Conservation (phyloP, 2,797 vertebrate genomes). For the Vultur gryphus region DNA sequence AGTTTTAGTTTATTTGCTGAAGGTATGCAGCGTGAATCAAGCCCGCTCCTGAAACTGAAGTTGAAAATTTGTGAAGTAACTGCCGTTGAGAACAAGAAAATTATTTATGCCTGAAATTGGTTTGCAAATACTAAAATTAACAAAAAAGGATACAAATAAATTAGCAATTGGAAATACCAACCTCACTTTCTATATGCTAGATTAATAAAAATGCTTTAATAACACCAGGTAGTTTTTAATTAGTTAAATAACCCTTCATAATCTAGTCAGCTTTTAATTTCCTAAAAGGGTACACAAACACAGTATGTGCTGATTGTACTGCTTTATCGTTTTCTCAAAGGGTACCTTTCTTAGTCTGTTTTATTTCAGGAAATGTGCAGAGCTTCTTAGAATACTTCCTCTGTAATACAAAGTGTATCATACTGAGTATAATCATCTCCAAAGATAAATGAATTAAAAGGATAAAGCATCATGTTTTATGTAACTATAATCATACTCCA, state of each 20-base stretch:
- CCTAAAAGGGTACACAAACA: neutral
- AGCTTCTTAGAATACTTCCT: neutral
- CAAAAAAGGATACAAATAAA: neutral
- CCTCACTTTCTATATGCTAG: neutral
- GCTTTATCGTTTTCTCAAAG: neutral
- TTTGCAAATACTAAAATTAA: neutral
- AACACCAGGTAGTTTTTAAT: neutral
- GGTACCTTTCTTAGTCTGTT: neutral
- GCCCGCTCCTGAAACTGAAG: neutral
- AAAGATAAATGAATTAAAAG: conserved; percentile 16
- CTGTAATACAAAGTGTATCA: neutral
- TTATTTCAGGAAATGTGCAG: neutral
- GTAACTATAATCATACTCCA: neutral
- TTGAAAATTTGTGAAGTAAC: neutral
- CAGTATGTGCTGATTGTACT: neutral
- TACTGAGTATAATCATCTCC: neutral
- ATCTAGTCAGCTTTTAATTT: neutral
- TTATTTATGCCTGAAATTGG: rapidly evolving
- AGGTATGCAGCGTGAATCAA: neutral
- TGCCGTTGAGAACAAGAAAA: neutral
- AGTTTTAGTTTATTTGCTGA: neutral
- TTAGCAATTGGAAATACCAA: neutral
- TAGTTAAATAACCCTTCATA: neutral
- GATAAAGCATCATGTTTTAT: neutral
- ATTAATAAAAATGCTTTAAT: neutral